phyloP scores from a whole-genome alignment of 2,113 vertebrate genomes.

The Asarcornis scutulata region DNA sequence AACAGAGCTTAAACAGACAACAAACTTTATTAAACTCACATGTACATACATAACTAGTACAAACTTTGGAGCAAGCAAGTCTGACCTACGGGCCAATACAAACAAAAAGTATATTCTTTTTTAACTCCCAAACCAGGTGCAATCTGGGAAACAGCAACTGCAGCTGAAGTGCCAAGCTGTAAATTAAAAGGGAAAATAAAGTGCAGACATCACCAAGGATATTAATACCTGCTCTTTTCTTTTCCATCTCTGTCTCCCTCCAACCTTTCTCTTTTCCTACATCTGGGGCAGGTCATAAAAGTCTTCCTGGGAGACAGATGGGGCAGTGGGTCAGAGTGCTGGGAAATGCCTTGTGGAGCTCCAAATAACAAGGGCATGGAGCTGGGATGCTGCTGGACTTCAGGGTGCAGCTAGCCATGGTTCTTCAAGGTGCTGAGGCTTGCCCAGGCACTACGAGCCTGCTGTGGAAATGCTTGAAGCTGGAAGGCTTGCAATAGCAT shows the following conservation, averaged over 20 bases:
- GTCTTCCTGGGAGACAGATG: neutral
- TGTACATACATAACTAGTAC: neutral
- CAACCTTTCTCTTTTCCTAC: neutral
- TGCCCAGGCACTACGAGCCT: neutral
- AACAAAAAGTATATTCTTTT: neutral
- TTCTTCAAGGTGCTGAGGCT: neutral
- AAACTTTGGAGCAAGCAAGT: neutral
- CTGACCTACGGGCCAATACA: neutral
- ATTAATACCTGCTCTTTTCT: neutral
- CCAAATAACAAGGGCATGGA: neutral
- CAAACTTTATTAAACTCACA: conserved; percentile 43
- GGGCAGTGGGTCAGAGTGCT: neutral
- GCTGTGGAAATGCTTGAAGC: neutral
- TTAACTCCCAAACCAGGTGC: neutral
- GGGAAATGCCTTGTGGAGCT: neutral
- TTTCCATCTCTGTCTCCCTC: neutral
- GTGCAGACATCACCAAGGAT: neutral
- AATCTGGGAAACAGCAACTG: neutral
- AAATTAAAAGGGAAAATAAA: neutral
- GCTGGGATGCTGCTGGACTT: neutral
- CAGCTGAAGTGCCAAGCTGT: neutral
- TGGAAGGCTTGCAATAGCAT: neutral
- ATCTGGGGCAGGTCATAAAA: neutral
- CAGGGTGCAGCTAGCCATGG: neutral
- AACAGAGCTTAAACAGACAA: conserved; percentile 20